phyloP scores from a whole-genome alignment of 1,140 invertebrate species.

The Drosophila sechellia region DNA sequence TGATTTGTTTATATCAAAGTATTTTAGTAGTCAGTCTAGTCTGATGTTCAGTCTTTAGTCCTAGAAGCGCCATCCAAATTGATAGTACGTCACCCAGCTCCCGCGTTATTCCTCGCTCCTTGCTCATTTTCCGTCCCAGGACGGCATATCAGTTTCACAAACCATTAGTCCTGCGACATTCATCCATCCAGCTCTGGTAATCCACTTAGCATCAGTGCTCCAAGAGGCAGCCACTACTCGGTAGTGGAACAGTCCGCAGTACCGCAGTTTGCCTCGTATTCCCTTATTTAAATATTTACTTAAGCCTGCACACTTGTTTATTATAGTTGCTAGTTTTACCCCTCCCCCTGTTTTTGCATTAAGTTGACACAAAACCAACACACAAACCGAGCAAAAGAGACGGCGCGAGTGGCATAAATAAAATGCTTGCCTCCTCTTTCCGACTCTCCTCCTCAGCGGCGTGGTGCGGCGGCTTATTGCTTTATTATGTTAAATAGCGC shows the following conservation, averaged over 20 bases:
- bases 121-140: constrained; percentile 1
- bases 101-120: neutral
- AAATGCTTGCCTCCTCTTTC: constrained; percentile 54
- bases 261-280: constrained; percentile 41
- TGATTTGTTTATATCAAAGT: too few relatives aligned
- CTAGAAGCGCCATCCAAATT: neutral
- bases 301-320: constrained; percentile 68
- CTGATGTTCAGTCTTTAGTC: neutral
- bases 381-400: constrained; percentile 29
- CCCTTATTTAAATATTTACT: constrained; percentile 73
- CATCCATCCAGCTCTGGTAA: constrained; percentile 24
- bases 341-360: constrained; percentile 37
- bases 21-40: too few relatives aligned
- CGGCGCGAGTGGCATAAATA: constrained; percentile 31
- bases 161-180: constrained; percentile 22
- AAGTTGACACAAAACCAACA: constrained; percentile 71
- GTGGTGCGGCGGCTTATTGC: constrained; percentile 69
- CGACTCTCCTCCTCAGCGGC: constrained; percentile 3
- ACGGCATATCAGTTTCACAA: constrained; percentile 29
- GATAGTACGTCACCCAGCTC: constrained; percentile 11
- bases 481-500: constrained; percentile 82
- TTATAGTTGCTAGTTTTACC: constrained; percentile 30
- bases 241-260: constrained; percentile 41
- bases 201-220: constrained; percentile 28
- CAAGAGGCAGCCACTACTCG: constrained; percentile 11